phyloP scores from a whole-genome alignment of 2,888 invertebrate species.

The Aproaerema taeniolella region DNA sequence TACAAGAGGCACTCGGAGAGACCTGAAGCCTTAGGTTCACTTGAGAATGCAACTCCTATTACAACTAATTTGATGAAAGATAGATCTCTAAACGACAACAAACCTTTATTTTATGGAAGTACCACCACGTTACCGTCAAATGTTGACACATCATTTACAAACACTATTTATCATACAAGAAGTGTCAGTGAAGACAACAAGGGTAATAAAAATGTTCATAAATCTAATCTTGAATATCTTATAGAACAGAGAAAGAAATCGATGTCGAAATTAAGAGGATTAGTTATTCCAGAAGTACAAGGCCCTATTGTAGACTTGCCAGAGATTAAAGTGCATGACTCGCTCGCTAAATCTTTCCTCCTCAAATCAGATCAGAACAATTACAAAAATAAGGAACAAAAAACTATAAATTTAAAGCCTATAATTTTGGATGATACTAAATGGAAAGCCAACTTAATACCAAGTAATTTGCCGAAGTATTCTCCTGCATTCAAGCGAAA shows the following conservation, averaged over 20 bases:
- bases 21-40: slow-evolving; percentile 72
- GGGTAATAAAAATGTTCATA: slow-evolving; percentile 66
- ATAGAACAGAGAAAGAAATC: slow-evolving; percentile 89
- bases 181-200: slow-evolving; percentile 66
- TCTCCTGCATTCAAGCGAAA: slow-evolving; percentile 89
- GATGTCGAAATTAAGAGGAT: slow-evolving; percentile 90
- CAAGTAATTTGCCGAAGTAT: slow-evolving; percentile 84
- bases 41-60: slow-evolving; percentile 41
- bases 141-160: slow-evolving; percentile 43
- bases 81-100: slow-evolving; percentile 33
- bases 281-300: slow-evolving; percentile 90
- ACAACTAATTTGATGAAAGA: slow-evolving; percentile 29
- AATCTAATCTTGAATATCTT: slow-evolving; percentile 83
- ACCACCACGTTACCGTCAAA: slow-evolving; percentile 54
- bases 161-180: slow-evolving; percentile 53
- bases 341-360: slow-evolving; percentile 64
- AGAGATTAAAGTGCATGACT: slow-evolving; percentile 87
- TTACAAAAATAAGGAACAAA: slow-evolving; percentile 43
- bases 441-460: slow-evolving; percentile 60
- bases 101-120: slow-evolving; percentile 67
- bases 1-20: slow-evolving; percentile 56
- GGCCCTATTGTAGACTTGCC: slow-evolving; percentile 84
- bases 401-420: slow-evolving; percentile 43
- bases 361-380: slow-evolving; percentile 47
- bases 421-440: slow-evolving; percentile 51